A percentile compares a stretch with the other conserved stretches of the same genome.
phyloP scores from a whole-genome alignment of 2,797 vertebrate genomes.

The Onychomys leucogaster region DNA sequence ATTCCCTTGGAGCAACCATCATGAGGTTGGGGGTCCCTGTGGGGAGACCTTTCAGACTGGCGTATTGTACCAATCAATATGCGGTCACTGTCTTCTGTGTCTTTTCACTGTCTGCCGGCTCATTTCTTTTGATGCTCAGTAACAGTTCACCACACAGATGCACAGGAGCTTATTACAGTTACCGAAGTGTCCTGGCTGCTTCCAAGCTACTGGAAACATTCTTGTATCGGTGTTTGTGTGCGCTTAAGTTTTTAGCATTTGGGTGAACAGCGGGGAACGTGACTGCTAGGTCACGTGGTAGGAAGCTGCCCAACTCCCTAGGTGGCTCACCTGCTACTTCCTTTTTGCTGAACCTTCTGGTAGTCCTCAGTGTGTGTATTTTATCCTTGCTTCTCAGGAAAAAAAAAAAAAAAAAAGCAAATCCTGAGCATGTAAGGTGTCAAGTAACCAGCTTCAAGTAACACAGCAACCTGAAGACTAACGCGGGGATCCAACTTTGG shows the following conservation, averaged over 20 bases:
- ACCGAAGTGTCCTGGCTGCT: background rate
- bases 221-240: background rate
- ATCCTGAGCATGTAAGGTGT: background rate
- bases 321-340: background rate
- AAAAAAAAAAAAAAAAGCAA: background rate
- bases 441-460: background rate
- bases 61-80: background rate
- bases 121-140: background rate
- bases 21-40: background rate
- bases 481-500: background rate
- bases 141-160: background rate
- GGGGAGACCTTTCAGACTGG: background rate
- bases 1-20: background rate
- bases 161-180: background rate
- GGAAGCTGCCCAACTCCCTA: background rate
- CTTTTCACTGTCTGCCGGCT: background rate
- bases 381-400: constrained; percentile 4
- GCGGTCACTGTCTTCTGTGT: background rate
- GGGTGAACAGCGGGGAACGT: background rate
- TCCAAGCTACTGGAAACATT: background rate
- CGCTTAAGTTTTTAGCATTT: background rate
- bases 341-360: background rate
- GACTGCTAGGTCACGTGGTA: background rate
- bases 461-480: background rate
- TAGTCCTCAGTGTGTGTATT: background rate